Base-by-base conservation (phyloP, 2,888 invertebrate species). In the Iselma pallidipennis region DNA sequence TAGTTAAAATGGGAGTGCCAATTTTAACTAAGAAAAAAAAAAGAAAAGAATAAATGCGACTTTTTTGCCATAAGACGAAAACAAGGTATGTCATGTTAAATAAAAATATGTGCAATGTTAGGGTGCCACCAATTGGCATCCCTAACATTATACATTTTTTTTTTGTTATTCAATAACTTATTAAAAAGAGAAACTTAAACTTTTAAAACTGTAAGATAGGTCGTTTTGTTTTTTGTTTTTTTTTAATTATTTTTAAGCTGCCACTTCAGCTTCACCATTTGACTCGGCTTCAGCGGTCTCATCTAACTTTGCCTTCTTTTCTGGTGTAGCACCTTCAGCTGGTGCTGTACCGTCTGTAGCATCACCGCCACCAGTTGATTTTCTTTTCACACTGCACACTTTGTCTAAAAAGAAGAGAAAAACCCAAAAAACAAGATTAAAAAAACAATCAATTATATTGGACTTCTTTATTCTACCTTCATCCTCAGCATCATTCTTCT, bases 281-380 rank as follows among this genome's bases (percentile, higher is more conserved):
- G 82, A 82, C 70, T 84, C 84, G 28, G 82, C 81, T 73, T 88
- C 88, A 12, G 85, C 85, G 7, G 84, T 80, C 51, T 89, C 89
- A 12, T 85, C 87, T 57, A 89, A 83, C 82, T 89, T 91, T 67
- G 88, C 86, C 76, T 91, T 91, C 82, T 91, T 91, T 76, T 90
- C 90, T 7, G 90, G 89, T 62, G 88, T 87, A 50, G 85, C 86
- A 70, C 86, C 89, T 66, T 89, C 89, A 26, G 79, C 78, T 7
- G 78, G 74, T 56, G 76, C 71, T 37, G 71, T 76, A 49, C 80
- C 81, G 19, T 83, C 78, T 9, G 82, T 82, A 51, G 86, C 87
- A 55, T 84, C 86, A 3, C 82, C 84, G 10, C 85, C 83, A 29
- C 83, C 84, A 10, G 85, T 83, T 19, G 84, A 85, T 57, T 90